Percentiles rank a stretch among this genome's conserved stretches.
Evolutionary conservation across 2,888 invertebrate genomes (phyloP).

Genomic region (Tipula helvola): DNA sequence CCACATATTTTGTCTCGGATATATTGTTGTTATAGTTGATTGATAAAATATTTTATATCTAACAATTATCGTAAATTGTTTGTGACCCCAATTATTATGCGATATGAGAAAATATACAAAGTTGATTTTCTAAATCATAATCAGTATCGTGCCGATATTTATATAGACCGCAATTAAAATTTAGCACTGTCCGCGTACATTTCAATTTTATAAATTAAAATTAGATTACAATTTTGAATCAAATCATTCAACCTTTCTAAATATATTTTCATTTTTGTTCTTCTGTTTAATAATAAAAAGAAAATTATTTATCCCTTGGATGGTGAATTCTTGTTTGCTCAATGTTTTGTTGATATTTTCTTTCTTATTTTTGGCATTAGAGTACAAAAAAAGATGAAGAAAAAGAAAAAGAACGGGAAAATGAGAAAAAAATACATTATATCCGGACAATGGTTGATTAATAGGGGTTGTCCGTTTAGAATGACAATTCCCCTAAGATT

Average conservation of each 20-base stretch:
- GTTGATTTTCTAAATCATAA: too few relatives aligned
- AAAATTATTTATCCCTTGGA: neutral
- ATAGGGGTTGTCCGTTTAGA: constrained; percentile 20
- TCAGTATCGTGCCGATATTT: too few relatives aligned
- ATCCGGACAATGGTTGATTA: constrained; percentile 20
- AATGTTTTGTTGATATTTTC: neutral
- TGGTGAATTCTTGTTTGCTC: neutral
- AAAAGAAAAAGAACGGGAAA: neutral
- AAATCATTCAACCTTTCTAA: neutral
- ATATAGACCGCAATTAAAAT: too few relatives aligned
- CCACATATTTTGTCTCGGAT: too few relatives aligned
- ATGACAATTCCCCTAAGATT: constrained; percentile 20
- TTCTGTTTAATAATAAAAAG: neutral
- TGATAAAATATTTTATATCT: too few relatives aligned
- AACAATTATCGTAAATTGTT: too few relatives aligned
- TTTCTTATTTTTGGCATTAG: neutral
- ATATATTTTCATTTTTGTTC: neutral
- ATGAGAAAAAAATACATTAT: constrained; percentile 14
- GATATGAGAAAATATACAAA: too few relatives aligned
- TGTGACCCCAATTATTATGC: too few relatives aligned
- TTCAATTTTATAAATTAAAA: neutral
- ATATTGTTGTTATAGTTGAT: too few relatives aligned
- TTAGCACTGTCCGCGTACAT: neutral
- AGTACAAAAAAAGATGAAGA: neutral
- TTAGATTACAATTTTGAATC: neutral